Base-by-base conservation (phyloP, 2,888 invertebrate genomes). In the Euplexia lucipara region DNA sequence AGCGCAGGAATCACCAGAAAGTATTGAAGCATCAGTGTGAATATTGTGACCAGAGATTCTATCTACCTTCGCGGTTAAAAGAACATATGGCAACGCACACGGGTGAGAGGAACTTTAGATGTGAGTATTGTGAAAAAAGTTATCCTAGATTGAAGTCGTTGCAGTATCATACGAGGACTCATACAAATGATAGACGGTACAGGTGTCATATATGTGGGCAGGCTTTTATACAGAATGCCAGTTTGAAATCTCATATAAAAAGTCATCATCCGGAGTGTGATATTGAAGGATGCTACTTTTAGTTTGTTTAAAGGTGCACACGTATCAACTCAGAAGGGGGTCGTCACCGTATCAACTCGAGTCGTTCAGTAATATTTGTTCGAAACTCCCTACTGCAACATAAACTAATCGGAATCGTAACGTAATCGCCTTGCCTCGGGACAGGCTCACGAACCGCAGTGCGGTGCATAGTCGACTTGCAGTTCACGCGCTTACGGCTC, bases 131-230 rank as follows among this genome's bases (percentile, higher is more conserved):
- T 81, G 96, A 96, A 3, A 96, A 96, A 71, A 95, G 95, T 18
- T 96, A 96, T 80, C 96, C 96, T 0, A 91, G 96, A 56, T 86
- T 96, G 6, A 96, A 96, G 39, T 96, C 96, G 0, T 75, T 96
- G 32, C 96, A 96, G 45, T 96, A 96, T 32, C 96, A 96, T 78
- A 95, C 96, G 73, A 83, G 96, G 45, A 96, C 96, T 0, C 96
- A 96, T 74, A 96, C 96, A 0, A 96, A 96, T 5, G 96, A 96
- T 68, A 91, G 96, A 20, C 88, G 96, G 7, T 96, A 96, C 59
- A 84, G 96, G 1, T 96, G 96, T 70, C 92, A 95, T 56, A 88
- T 93, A 61, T 96, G 96, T 66, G 95, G 92, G 1, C 95, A 96
- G 47, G 96, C 96, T 0, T 96, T 96, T 58, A 96, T 96, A 56